Base-by-base conservation (phyloP, 2,797 vertebrate species). In the Hyperoplus immaculatus region DNA sequence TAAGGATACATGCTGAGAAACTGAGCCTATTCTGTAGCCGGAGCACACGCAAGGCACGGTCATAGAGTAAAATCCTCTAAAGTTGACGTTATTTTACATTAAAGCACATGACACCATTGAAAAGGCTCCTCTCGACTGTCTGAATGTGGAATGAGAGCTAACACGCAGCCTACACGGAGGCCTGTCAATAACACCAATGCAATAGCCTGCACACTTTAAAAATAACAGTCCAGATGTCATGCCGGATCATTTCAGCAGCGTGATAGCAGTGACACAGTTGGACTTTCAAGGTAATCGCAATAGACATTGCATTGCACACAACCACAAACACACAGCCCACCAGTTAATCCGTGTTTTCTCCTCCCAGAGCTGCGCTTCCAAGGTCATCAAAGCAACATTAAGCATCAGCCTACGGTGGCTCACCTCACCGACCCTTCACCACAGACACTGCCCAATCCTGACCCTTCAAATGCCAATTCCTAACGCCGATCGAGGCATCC, bases 331-430 rank as follows among this genome's bases (percentile, higher is more conserved):
- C 29, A 60, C 85, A 87, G 84, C 57, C 66, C 75, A 73, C 84
- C 76, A 57, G 81, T 87, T 94, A 92, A 94, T 94, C 94, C 91
- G 84, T 69, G 87, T 89, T 92, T 95, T 91, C 82, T 93, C 85
- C 87, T 90, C 88, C 90, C 91, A 86, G 88, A 92, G 86, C 90
- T 84, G 83, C 86, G 87, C 81, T 93, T 94, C 94, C 95, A 95
- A 96, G 95, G 95, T 96, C 95, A 96, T 77, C 80, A 93, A 84
- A 93, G 85, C 89, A 78, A 86, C 85, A 78, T 0, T 29, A 91
- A 87, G 79, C 87, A 85, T 87, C 77, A 77, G 78, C 69, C 16
- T 67, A 68, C 39, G 56, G 41, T 67, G 77, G 69, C 68, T 79
- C 87, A 81, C 72, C 79, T 84, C 75, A 46, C 36, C 71, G 67